Base-by-base conservation (phyloP, 2,113 vertebrate genomes). In the Atractosteus spatula region DNA sequence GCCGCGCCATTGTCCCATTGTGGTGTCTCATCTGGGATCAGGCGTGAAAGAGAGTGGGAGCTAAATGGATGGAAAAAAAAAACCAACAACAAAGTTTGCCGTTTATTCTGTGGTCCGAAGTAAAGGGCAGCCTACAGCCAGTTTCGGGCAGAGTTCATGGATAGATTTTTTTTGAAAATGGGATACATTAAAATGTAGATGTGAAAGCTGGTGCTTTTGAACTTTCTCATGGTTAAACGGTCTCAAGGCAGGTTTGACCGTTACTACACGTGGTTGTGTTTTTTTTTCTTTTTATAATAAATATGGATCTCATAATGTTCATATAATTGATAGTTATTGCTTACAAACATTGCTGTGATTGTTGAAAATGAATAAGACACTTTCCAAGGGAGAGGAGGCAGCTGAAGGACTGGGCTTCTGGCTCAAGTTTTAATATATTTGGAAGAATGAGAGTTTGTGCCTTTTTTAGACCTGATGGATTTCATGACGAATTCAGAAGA, bases 361-460 rank as follows among this genome's bases (percentile, higher is more conserved):
- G 55, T 67, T 68, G 41, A 43, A 10, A 51, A 51, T 10, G 65
- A 29, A 29, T 65, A 3, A 3, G 11, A 3, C 41, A 57, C 65
- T 65, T 65, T 65, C 62, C 62, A 65, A 17, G 73, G 72, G 71
- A 79, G 62, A 71, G 0, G 61, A 10, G 82, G 86, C 83, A 86
- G 85, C 80, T 74, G 81, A 81, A 82, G 80, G 82, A 76, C 79
- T 84, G 54, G 75, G 89, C 89, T 84, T 84, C 81, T 80, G 80
- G 77, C 70, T 82, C 84, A 16, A 65, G n/a, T 13, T 41, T 81
- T 83, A 81, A 76, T 88, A 89, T 88, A 89, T 87, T 85, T 71
- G 86, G 89, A 88, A 90, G 88, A 90, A 68, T 81, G 89, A 73
- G 71, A 89, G 92, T 92, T 92, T 90, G 92, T 93, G 92, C 92